Conservation (phyloP, 2,797 vertebrate species). For the Poecilia gillii region DNA sequence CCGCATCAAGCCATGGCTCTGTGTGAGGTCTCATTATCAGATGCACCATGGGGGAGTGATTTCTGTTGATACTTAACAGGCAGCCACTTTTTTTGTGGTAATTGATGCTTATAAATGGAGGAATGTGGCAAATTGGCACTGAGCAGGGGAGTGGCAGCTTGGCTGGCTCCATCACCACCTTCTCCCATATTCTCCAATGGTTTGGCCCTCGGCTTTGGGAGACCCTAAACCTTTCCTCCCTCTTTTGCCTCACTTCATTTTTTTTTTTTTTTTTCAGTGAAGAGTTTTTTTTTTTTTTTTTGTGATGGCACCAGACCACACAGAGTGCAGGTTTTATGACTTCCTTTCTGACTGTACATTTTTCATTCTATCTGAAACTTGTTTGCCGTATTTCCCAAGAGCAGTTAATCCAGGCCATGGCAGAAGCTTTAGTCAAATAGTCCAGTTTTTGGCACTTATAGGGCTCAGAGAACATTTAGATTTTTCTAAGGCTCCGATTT, state of each 20-base stretch:
- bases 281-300: constrained; percentile 60
- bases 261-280: constrained; percentile 37
- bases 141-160: constrained; percentile 74
- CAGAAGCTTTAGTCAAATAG: constrained; percentile 62
- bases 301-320: constrained; percentile 90
- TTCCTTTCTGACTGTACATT: constrained; percentile 69
- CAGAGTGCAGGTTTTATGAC: constrained; percentile 79
- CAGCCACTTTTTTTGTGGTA: constrained; percentile 79
- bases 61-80: constrained; percentile 80
- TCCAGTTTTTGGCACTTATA: constrained; percentile 71
- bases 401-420: constrained; percentile 67
- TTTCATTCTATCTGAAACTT: constrained; percentile 76
- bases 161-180: constrained; percentile 67
- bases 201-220: constrained; percentile 79
- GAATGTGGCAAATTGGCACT: constrained; percentile 86
- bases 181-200: constrained; percentile 74
- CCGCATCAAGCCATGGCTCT: constrained; percentile 67
- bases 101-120: constrained; percentile 85
- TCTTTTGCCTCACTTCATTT: constrained; percentile 44
- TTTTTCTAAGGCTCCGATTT: constrained; percentile 60
- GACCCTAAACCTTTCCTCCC: constrained; percentile 42
- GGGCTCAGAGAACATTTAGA: constrained; percentile 57
- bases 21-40: constrained; percentile 88
- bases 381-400: constrained; percentile 73
- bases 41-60: constrained; percentile 76